Conservation (phyloP, 2,113 vertebrate species). For the Sylvia atricapilla region DNA sequence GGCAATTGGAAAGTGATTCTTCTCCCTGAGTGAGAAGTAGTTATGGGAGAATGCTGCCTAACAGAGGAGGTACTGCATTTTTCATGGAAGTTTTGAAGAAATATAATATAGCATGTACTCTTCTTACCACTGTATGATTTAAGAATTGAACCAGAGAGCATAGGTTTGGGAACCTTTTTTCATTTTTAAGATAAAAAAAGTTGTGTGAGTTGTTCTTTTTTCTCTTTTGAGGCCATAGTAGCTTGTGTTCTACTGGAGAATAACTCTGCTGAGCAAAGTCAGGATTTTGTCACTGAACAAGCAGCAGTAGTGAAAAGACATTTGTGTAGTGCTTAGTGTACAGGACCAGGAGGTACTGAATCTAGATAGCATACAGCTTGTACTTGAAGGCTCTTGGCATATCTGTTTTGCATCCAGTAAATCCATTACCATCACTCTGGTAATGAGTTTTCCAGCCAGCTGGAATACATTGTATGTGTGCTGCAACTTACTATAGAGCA, state of each 20-base stretch:
- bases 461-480: not conserved
- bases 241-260: rapidly evolving
- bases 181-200: not conserved
- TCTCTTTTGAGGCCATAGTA: not conserved
- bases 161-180: not conserved
- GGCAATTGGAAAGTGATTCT: not conserved
- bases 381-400: not conserved
- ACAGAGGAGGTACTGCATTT: not conserved
- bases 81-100: not conserved
- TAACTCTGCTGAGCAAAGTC: not conserved
- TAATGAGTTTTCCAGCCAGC: not conserved
- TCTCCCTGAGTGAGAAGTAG: not conserved
- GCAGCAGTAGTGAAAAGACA: not conserved
- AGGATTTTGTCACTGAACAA: not conserved
- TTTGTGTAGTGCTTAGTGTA: not conserved
- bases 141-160: not conserved
- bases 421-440: not conserved
- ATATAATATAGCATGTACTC: not conserved
- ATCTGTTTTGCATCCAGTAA: not conserved
- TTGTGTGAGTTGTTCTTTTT: not conserved
- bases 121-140: not conserved
- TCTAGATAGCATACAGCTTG: not conserved
- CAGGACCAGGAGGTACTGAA: not conserved
- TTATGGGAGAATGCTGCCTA: not conserved
- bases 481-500: not conserved